Conservation (phyloP, 2,888 invertebrate genomes). For the Cantharis rustica region DNA sequence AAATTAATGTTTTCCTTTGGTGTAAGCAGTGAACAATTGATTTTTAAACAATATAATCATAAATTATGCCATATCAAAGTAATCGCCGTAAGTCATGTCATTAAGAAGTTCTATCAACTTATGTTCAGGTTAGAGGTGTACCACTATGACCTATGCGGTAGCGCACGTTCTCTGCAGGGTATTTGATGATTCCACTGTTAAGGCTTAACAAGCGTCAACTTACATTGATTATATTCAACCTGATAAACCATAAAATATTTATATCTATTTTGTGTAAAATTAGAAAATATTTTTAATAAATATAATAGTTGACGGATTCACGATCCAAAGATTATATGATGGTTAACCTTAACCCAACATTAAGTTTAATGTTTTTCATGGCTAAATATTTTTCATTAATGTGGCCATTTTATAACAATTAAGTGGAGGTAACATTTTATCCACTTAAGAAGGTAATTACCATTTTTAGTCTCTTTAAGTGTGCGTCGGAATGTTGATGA, state of each 20-base stretch:
- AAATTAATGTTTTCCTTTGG: neutral
- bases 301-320: neutral
- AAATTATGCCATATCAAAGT: neutral
- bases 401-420: neutral
- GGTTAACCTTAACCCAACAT: neutral
- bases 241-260: neutral
- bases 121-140: conserved; percentile 29
- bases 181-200: conserved; percentile 17
- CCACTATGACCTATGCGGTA: conserved; percentile 26
- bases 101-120: conserved; percentile 23
- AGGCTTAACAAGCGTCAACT: conserved; percentile 19
- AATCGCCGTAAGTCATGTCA: conserved; percentile 20
- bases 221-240: conserved; percentile 23
- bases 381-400: neutral
- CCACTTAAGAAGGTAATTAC: neutral
- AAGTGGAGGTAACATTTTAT: neutral
- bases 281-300: neutral
- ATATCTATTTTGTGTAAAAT: neutral
- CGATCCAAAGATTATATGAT: neutral
- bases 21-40: neutral
- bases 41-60: neutral
- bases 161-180: conserved; percentile 31
- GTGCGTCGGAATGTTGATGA: too few species aligned
- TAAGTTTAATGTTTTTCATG: neutral
- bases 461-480: neutral